Evolutionary conservation across 2,797 vertebrate genomes (phyloP).

Genomic region (Sciurus carolinensis): DNA sequence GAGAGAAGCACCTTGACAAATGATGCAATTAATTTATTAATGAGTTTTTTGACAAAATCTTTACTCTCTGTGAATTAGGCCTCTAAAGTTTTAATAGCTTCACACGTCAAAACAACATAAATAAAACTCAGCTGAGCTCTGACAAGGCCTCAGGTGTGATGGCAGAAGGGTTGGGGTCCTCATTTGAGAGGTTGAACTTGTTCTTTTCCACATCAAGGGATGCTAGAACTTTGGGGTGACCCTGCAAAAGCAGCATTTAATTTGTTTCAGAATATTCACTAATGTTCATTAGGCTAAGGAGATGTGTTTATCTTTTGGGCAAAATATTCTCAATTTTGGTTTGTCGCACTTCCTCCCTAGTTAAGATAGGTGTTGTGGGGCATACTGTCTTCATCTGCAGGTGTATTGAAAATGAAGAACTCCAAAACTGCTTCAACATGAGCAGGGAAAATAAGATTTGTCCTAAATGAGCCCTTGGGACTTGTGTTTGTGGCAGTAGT

Average conservation of each 20-base stretch:
- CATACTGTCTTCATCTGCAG: neutral
- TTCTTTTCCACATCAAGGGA: neutral
- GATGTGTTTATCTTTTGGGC: neutral
- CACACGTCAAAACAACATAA: slow-evolving; percentile 44
- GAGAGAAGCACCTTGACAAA: slow-evolving; percentile 60
- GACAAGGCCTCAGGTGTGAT: neutral
- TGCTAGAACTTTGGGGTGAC: neutral
- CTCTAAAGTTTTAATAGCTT: slow-evolving; percentile 14
- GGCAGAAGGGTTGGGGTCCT: neutral
- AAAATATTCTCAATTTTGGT: neutral
- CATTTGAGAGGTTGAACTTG: neutral
- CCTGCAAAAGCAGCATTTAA: neutral
- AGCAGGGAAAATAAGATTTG: neutral
- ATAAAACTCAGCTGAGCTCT: neutral
- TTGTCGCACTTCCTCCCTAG: neutral
- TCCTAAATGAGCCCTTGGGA: neutral
- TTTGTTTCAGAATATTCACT: neutral
- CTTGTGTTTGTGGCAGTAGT: neutral
- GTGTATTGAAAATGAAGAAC: neutral
- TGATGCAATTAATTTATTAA: slow-evolving; percentile 74
- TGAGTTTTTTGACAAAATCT: slow-evolving; percentile 65
- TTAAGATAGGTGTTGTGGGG: neutral
- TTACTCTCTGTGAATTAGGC: slow-evolving; percentile 69
- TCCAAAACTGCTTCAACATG: neutral
- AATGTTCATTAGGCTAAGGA: neutral